phyloP scores from a whole-genome alignment of 2,797 vertebrate genomes.

The Tokudaia muenninki region DNA sequence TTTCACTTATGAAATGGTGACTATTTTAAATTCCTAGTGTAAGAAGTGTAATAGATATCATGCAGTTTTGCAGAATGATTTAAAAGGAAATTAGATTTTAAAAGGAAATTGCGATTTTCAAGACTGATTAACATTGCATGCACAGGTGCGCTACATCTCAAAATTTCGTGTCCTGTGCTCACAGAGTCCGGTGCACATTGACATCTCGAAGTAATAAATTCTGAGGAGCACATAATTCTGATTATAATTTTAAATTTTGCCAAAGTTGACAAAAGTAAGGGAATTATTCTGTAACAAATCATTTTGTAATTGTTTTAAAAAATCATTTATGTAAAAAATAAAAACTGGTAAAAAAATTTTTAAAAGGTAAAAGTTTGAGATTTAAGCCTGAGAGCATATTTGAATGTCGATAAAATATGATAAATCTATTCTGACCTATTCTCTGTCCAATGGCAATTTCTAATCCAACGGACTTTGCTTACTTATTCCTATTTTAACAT shows the following conservation, averaged over 20 bases:
- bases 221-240: slow-evolving; percentile 23
- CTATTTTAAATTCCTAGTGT: not conserved
- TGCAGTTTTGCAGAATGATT: slow-evolving; percentile 10
- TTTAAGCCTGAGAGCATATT: not conserved
- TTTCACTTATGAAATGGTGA: not conserved
- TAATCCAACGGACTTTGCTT: slow-evolving; percentile 55
- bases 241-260: slow-evolving; percentile 32
- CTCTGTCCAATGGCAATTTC: slow-evolving; percentile 28
- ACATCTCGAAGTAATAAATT: not conserved
- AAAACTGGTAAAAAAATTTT: not conserved
- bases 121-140: not conserved
- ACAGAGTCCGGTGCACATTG: not conserved
- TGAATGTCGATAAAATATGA: slow-evolving; percentile 32
- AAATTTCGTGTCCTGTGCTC: not conserved
- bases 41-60: not conserved
- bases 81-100: slow-evolving; percentile 1
- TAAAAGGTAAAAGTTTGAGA: not conserved
- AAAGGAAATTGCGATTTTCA: slow-evolving; percentile 24
- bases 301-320: slow-evolving; percentile 60
- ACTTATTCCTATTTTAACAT: slow-evolving; percentile 72
- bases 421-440: slow-evolving; percentile 16
- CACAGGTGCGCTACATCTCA: not conserved
- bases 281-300: not conserved
- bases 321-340: not conserved
- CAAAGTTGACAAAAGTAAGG: slow-evolving; percentile 44